These are phyloP conservation scores for Gymnobelideus leadbeateri DNA, from an alignment of 2,113 vertebrate species.

Conservation along the genomic window DNA sequence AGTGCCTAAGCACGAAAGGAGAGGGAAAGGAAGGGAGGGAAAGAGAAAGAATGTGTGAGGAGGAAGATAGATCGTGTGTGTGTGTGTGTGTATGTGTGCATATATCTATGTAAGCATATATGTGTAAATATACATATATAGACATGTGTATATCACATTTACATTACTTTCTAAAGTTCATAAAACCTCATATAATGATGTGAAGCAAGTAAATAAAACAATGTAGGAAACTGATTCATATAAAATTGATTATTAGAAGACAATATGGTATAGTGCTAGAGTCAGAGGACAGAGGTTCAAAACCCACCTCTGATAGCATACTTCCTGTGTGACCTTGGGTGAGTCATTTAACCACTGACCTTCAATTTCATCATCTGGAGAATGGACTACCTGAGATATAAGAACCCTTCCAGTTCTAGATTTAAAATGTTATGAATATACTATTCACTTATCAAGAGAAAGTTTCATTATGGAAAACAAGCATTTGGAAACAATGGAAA, in stretches of 20 bases:
- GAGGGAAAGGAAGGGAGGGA: neutral
- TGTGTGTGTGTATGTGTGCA: too few relatives aligned
- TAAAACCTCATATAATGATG: neutral
- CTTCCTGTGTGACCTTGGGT: neutral
- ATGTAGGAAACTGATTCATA: neutral
- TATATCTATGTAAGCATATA: too few relatives aligned
- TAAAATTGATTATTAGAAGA: neutral
- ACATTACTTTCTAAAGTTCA: neutral
- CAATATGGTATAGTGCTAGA: neutral
- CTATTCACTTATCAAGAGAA: neutral
- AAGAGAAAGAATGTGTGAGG: too few relatives aligned
- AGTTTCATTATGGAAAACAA: neutral
- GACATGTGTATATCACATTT: neutral
- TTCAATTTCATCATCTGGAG: neutral
- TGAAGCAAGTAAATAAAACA: neutral
- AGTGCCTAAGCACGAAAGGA: neutral
- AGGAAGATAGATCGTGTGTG: neutral
- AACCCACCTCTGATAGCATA: neutral
- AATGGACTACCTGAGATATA: neutral
- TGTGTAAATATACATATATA: neutral
- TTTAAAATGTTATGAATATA: neutral
- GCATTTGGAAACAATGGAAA: neutral
- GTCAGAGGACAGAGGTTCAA: neutral
- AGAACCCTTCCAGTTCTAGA: neutral
- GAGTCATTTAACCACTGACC: neutral